Conservation (phyloP, 2,113 vertebrate species). For the Chaetorhynchus papuensis region DNA sequence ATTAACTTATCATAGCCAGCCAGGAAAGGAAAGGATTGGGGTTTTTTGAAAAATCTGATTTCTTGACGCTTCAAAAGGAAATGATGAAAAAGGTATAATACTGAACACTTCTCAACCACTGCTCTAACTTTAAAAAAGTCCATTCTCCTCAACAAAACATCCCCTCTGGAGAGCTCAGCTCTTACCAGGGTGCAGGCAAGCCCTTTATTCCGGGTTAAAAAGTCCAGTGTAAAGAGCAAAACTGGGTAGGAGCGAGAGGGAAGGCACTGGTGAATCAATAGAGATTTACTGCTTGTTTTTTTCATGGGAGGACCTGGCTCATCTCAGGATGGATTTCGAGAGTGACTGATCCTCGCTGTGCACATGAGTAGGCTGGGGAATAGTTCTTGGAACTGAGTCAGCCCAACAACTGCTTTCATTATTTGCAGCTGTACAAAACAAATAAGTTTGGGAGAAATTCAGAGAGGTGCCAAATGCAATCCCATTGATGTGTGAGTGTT, state of each 20-base stretch:
- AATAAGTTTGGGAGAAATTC: not conserved
- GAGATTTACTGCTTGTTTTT: not conserved
- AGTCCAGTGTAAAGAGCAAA: not conserved
- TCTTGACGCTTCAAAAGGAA: not conserved
- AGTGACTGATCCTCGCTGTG: not conserved
- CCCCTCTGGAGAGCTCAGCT: not conserved
- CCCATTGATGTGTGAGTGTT: not conserved
- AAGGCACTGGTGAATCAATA: not conserved
- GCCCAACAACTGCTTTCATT: conserved; percentile 29
- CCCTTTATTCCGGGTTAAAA: not conserved
- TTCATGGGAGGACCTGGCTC: not conserved
- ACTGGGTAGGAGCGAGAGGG: not conserved
- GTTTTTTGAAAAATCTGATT: not conserved
- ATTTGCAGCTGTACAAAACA: conserved; percentile 50
- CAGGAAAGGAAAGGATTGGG: not conserved
- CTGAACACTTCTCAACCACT: not conserved
- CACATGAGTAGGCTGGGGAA: conserved; percentile 4
- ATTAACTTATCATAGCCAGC: not conserved
- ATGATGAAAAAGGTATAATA: not conserved
- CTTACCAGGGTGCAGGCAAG: not conserved
- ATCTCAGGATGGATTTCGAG: not conserved
- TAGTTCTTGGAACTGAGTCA: conserved; percentile 25
- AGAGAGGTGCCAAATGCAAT: not conserved
- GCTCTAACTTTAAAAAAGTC: not conserved
- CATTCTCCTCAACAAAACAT: not conserved